These are phyloP conservation scores for Cromileptes altivelis DNA, from an alignment of 2,113 vertebrate species.

Conservation along the genomic window DNA sequence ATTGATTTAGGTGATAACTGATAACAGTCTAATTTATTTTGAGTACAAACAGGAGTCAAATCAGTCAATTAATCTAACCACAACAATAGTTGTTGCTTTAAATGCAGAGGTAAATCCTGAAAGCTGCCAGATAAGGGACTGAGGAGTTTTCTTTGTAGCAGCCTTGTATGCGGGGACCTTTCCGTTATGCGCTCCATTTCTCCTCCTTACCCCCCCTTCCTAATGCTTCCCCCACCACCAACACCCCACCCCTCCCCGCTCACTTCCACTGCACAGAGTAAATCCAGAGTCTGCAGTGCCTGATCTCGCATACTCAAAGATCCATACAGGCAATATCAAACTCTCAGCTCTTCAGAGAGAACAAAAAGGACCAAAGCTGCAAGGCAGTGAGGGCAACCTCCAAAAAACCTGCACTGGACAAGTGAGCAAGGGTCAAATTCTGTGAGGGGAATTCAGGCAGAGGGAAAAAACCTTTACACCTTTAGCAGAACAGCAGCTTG, in stretches of 20 bases:
- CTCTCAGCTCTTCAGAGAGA: conserved; percentile 27
- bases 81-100: conserved; percentile 41
- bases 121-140: conserved; percentile 30
- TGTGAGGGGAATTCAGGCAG: conserved; percentile 27
- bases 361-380: conserved; percentile 37
- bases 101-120: conserved; percentile 56
- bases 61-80: conserved; percentile 43
- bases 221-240: conserved; percentile 10
- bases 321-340: conserved; percentile 46
- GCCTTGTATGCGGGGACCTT: conserved; percentile 53
- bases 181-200: conserved; percentile 59
- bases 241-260: conserved; percentile 62
- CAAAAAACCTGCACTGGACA: conserved; percentile 43
- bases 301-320: conserved; percentile 63
- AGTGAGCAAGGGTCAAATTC: conserved; percentile 58
- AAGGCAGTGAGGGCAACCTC: conserved; percentile 24
- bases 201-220: conserved; percentile 48
- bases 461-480: conserved; percentile 30
- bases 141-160: conserved; percentile 51
- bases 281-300: conserved; percentile 74
- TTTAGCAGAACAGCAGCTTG: conserved; percentile 67
- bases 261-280: conserved; percentile 71
- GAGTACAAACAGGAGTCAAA: conserved; percentile 43
- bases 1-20: conserved; percentile 52
- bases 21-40: conserved; percentile 46